phyloP scores from a whole-genome alignment of 2,113 vertebrate species.

The Gymnarchus niloticus region DNA sequence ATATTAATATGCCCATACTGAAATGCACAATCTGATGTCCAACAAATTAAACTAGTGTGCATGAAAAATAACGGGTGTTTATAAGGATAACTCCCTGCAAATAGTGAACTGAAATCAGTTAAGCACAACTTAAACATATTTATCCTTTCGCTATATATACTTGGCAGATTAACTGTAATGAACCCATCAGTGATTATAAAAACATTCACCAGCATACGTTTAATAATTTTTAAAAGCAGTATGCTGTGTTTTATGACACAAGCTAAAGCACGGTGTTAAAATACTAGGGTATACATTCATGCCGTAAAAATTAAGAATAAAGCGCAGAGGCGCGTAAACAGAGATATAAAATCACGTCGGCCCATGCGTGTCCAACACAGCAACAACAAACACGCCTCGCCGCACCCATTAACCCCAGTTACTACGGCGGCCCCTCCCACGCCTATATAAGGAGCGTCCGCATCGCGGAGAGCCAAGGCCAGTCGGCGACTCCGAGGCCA shows the following conservation, averaged over 20 bases:
- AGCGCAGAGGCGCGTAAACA: neutral
- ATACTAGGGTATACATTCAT: neutral
- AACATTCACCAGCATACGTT: neutral
- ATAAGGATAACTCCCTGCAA: neutral
- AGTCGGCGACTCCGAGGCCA: no score
- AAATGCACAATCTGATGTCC: neutral
- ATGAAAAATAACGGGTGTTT: neutral
- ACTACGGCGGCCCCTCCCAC: neutral
- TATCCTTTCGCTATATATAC: neutral
- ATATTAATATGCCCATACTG: neutral
- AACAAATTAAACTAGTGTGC: neutral
- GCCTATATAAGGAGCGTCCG: neutral
- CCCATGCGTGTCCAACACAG: neutral
- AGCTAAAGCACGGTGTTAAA: neutral
- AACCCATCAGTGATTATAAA: neutral
- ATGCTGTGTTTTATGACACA: neutral
- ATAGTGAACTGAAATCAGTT: neutral
- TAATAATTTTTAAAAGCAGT: neutral
- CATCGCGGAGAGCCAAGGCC: no score
- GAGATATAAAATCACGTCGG: constrained; percentile 6
- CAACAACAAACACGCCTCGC: constrained; percentile 1
- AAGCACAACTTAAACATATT: neutral
- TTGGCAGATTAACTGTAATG: neutral
- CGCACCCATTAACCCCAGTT: neutral
- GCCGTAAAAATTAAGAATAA: neutral